These are phyloP conservation scores for Monochamus saltuarius DNA, from an alignment of 1,140 invertebrate genomes.

Conservation along the genomic window DNA sequence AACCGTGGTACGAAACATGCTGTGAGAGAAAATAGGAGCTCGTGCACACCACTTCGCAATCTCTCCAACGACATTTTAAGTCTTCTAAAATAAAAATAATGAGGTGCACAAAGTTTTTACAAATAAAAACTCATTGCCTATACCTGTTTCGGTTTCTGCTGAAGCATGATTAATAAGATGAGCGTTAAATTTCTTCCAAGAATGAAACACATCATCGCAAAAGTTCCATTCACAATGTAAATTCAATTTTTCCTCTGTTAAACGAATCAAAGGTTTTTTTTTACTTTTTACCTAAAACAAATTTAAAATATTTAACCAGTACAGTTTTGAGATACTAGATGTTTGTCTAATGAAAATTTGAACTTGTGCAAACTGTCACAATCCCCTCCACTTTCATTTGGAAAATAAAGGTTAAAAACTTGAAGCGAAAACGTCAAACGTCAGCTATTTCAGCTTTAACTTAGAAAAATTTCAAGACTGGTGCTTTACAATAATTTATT, in stretches of 20 bases:
- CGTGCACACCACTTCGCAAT: constrained; percentile 26
- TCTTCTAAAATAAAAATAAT: constrained; percentile 19
- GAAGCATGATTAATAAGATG: constrained; percentile 40
- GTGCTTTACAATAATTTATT: too few species aligned
- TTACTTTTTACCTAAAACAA: constrained; percentile 12
- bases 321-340: too few species aligned
- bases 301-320: too few species aligned
- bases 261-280: constrained; percentile 17
- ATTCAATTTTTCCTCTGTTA: constrained; percentile 33
- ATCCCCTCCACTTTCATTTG: too few species aligned
- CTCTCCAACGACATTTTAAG: constrained; percentile 31
- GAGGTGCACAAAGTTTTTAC: background rate
- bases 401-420: too few species aligned
- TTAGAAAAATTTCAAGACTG: too few species aligned
- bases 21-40: constrained; percentile 41
- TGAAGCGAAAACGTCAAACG: background rate
- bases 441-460: too few species aligned
- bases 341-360: background rate
- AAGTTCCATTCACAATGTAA: constrained; percentile 39
- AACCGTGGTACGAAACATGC: constrained; percentile 77
- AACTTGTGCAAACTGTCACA: too few species aligned
- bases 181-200: constrained; percentile 36
- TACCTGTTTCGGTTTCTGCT: constrained; percentile 19
- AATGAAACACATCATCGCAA: constrained; percentile 33
- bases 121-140: constrained; percentile 2